phyloP scores from a whole-genome alignment of 2,797 vertebrate species.

The Falco cherrug region DNA sequence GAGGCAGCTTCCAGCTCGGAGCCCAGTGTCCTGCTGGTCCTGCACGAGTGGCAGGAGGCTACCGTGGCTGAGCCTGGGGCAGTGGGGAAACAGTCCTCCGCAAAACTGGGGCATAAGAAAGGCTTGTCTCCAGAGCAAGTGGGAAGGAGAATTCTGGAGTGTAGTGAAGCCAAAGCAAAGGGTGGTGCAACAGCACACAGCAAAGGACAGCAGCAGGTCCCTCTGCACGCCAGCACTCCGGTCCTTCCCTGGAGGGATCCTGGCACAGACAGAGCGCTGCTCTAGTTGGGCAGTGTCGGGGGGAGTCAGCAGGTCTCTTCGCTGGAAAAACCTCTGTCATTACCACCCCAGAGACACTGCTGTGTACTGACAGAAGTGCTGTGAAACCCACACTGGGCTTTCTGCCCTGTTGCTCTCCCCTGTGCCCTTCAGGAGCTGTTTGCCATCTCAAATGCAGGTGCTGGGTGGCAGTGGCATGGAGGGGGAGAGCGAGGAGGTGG shows the following conservation, averaged over 20 bases:
- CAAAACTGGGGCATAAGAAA: not conserved
- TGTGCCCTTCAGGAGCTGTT: not conserved
- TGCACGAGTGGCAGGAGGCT: not conserved
- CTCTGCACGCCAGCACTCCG: not conserved
- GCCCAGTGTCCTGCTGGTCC: not conserved
- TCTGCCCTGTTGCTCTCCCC: not conserved
- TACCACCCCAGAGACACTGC: not conserved
- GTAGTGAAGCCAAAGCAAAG: not conserved
- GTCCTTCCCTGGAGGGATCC: not conserved
- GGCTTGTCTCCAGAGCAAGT: not conserved
- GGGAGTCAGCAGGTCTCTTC: not conserved
- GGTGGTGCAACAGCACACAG: not conserved
- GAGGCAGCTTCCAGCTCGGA: not conserved
- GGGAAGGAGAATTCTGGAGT: not conserved
- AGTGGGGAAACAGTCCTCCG: not conserved
- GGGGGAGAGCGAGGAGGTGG: not conserved
- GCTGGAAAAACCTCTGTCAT: not conserved
- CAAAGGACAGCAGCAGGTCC: not conserved
- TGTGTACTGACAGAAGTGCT: not conserved
- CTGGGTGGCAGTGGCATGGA: not conserved
- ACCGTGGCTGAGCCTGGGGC: not conserved
- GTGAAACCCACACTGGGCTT: not conserved
- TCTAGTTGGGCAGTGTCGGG: not conserved
- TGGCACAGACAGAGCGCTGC: not conserved
- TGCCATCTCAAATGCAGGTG: not conserved